These are phyloP conservation scores for Drosophila yakuba DNA, from an alignment of 1,140 invertebrate species.

Conservation along the genomic window DNA sequence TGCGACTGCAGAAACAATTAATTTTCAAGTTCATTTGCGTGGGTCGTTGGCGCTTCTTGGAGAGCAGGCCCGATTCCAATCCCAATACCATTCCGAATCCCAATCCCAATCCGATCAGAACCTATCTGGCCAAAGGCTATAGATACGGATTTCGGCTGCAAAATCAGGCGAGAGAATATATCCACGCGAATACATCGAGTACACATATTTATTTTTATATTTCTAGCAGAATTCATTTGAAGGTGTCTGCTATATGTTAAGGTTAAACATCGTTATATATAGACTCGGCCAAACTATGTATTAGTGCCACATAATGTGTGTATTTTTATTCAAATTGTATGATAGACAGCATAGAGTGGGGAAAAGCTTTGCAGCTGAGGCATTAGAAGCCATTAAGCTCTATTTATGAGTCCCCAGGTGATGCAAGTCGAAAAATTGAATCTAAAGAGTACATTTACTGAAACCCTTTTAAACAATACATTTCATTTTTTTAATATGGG, in stretches of 20 bases:
- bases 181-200: constrained; percentile 24
- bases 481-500: constrained; percentile 1
- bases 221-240: constrained; percentile 74
- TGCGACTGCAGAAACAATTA: constrained; percentile 58
- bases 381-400: constrained; percentile 53
- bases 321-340: constrained; percentile 35
- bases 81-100: background rate
- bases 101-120: constrained; percentile 14
- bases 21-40: constrained; percentile 80
- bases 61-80: constrained; percentile 9
- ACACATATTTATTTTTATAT: constrained; percentile 80
- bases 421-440: constrained; percentile 1
- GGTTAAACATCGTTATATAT: constrained; percentile 70
- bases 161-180: constrained; percentile 43
- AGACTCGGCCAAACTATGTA: constrained; percentile 49
- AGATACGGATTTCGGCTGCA: constrained; percentile 49
- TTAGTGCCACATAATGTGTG: constrained; percentile 35
- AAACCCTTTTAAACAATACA: background rate
- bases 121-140: constrained; percentile 46
- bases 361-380: constrained; percentile 56
- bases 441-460: background rate
- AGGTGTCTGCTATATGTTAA: constrained; percentile 82
- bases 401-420: constrained; percentile 31
- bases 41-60: constrained; percentile 35
- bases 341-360: constrained; percentile 30